These are phyloP conservation scores for Montipora capitata DNA, from an alignment of 92 coral and sea anemone species.

Conservation along the genomic window DNA sequence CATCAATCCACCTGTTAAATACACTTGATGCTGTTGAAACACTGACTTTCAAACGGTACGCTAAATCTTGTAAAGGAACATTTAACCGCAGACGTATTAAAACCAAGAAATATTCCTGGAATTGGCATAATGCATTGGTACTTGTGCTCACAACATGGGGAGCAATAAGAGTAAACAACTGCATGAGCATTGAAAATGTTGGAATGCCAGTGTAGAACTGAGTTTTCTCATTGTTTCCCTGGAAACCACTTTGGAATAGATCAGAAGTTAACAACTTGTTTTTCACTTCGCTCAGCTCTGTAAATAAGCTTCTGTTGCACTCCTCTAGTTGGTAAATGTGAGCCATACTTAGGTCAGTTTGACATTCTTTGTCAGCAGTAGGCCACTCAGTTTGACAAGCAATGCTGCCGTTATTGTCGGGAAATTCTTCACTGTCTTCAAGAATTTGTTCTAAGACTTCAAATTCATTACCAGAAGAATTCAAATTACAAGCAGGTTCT, in stretches of 20 bases:
- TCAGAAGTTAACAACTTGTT: constrained; percentile 50
- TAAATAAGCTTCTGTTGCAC: constrained; percentile 9
- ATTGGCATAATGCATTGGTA: constrained; percentile 30
- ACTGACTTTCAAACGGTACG: constrained; percentile 44
- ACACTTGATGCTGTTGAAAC: constrained; percentile 30
- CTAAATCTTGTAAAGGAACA: constrained; percentile 53
- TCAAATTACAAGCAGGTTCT: constrained; percentile 1
- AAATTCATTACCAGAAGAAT: not conserved
- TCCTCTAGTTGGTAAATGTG: constrained; percentile 30
- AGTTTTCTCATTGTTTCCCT: constrained; percentile 36
- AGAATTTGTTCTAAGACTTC: not conserved
- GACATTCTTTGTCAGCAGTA: constrained; percentile 20
- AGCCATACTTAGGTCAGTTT: constrained; percentile 31
- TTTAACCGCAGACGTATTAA: constrained; percentile 56
- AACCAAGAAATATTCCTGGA: constrained; percentile 40
- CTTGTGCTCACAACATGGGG: constrained; percentile 36
- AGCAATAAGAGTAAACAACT: constrained; percentile 47
- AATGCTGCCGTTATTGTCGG: not conserved
- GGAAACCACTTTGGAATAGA: constrained; percentile 30
- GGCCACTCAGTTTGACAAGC: not conserved
- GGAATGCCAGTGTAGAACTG: constrained; percentile 72
- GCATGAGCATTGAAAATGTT: constrained; percentile 37
- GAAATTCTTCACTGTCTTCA: constrained; percentile 1
- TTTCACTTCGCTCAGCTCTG: constrained; percentile 43
- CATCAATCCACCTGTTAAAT: constrained; percentile 22